These are phyloP conservation scores for Choloepus didactylus DNA, from an alignment of 2,797 vertebrate species.

Conservation along the genomic window DNA sequence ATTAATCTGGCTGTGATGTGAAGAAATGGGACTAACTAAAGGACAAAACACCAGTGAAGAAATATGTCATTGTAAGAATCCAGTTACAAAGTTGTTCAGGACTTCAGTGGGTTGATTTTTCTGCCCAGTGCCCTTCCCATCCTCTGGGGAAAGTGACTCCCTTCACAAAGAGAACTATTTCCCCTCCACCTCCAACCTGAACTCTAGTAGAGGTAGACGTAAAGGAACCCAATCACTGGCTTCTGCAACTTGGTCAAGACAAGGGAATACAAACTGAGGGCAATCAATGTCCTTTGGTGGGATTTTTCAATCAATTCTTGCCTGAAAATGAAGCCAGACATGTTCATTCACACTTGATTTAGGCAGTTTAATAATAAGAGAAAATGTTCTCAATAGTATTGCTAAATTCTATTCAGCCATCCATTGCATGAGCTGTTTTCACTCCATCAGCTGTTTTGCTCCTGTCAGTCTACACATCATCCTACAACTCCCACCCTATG, in stretches of 20 bases:
- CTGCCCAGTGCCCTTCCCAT: background rate
- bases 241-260: background rate
- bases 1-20: background rate
- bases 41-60: background rate
- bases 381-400: background rate
- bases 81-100: background rate
- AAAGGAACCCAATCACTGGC: background rate
- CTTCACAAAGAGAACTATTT: background rate
- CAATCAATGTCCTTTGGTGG: background rate
- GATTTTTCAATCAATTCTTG: background rate
- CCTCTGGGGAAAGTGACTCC: background rate
- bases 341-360: background rate
- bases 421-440: background rate
- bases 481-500: background rate
- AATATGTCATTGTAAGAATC: background rate
- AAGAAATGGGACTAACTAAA: background rate
- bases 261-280: background rate
- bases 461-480: background rate
- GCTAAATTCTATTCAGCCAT: background rate
- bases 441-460: background rate
- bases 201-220: background rate
- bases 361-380: background rate
- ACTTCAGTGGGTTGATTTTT: background rate
- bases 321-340: background rate
- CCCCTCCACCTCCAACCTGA: background rate